Percentiles rank a stretch among this genome's conserved stretches.
These are phyloP conservation scores for Campoletis raptor DNA, from an alignment of 2,888 invertebrate species.

Conservation along the genomic window DNA sequence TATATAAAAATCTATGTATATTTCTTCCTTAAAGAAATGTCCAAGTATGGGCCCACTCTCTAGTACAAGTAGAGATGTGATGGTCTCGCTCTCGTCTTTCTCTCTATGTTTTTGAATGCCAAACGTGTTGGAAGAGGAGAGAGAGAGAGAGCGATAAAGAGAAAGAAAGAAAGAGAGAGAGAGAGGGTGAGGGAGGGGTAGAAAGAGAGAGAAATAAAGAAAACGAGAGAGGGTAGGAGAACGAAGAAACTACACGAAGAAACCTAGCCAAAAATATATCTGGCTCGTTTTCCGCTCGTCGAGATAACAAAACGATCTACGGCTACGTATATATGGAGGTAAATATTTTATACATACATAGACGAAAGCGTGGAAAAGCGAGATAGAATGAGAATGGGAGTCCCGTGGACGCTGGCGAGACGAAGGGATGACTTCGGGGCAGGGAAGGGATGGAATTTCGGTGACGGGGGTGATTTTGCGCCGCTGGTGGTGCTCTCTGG, in stretches of 20 bases:
- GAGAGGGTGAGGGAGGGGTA: not conserved
- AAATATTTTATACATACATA: conserved; percentile 39
- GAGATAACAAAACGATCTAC: conserved; percentile 70
- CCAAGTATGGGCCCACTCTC: conserved; percentile 51
- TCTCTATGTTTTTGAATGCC: conserved; percentile 44
- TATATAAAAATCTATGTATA: not conserved
- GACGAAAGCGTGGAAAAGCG: conserved; percentile 35
- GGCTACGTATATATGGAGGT: conserved; percentile 36
- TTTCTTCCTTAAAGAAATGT: conserved; percentile 52
- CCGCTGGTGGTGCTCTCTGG: conserved; percentile 29
- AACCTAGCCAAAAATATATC: conserved; percentile 69
- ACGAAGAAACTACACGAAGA: conserved; percentile 63
- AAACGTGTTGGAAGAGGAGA: not conserved
- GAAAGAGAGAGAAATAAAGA: not conserved
- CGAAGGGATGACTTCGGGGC: conserved; percentile 64
- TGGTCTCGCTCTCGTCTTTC: conserved; percentile 37
- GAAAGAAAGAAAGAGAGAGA: not conserved
- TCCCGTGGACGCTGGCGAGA: conserved; percentile 64
- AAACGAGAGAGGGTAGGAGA: not conserved
- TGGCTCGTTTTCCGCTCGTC: conserved; percentile 70
- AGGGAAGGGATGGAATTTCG: conserved; percentile 63
- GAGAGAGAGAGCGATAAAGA: not conserved
- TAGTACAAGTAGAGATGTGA: conserved; percentile 12
- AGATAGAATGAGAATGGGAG: conserved; percentile 20
- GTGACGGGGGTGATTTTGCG: conserved; percentile 50